Evolutionary conservation across 2,888 invertebrate species (phyloP), one percentile per base, ranked within the genome.

Genomic region (Notodonta dromedarius): DNA sequence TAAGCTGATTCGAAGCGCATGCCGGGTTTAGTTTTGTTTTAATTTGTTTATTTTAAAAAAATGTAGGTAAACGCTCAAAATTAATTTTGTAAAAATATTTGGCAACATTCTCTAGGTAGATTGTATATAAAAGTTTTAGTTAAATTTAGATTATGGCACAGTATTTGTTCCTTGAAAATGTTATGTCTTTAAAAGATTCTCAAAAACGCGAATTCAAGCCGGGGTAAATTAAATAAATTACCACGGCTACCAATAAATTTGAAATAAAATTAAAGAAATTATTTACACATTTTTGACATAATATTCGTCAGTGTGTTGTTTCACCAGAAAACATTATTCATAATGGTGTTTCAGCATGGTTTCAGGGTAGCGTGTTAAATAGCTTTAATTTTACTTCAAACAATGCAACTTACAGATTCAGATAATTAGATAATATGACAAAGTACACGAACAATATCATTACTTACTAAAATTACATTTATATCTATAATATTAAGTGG

Each of bases 401-500:
- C 35, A 35, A 1, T 7, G 35, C 35, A 35, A 24, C 24, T 24
- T 35, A 3, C 35, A 35, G 35, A 35, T 35, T 35, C 35, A 42
- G 9, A 42, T 46, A n/a, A 46, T 6, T 46, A 46, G 46, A 46
- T 5, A 5, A 46, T n/a, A 46, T 46, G 13, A 46, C n/a, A 46
- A 11, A 12, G 9, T 42, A 42, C 42, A 42, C 11, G 8, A 42
- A 42, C 42, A 9, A 42, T 46, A 46, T n/a, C n/a, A 11, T 46
- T 46, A 46, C 46, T n/a, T n/a, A 5, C 46, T 46, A 46, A 46
- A n/a, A 46, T 46, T 46, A 46, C 46, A 46, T n/a, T 46, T 46
- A 24, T 24, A 12, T 32, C 12, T 32, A 35, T 24, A 54, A 64
- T 63, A 68, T 39, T 65, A 66, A 69, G 67, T 66, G 70, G 70